Evolutionary conservation across 92 coral and sea anemone genomes (phyloP).

Genomic region (Scolanthus callimorphus): DNA sequence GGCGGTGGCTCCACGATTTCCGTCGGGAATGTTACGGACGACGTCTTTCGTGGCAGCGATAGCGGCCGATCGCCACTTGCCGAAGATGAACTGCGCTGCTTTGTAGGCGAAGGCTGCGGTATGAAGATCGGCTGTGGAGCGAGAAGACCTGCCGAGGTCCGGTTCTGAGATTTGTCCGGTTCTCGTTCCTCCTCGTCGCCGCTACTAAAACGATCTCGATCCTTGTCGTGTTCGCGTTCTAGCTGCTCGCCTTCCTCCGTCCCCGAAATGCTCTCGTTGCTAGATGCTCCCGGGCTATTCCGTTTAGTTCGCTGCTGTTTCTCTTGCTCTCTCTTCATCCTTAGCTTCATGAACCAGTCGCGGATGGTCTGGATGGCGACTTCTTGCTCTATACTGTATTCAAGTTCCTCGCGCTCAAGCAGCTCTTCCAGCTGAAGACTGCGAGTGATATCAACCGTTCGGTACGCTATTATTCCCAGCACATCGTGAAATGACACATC

Average conservation of each 20-base stretch:
- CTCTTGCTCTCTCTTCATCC: conserved; percentile 78
- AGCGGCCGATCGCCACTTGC: conserved; percentile 29
- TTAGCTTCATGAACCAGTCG: conserved; percentile 88
- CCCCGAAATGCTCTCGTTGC: conserved; percentile 75
- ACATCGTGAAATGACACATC: conserved; percentile 98
- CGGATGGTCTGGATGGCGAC: conserved; percentile 98
- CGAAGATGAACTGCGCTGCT: conserved; percentile 17
- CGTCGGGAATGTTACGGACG: conserved; percentile 61
- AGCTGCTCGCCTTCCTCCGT: conserved; percentile 51
- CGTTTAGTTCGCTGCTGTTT: conserved; percentile 51
- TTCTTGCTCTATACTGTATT: conserved; percentile 91
- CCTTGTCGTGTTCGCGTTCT: conserved; percentile 28
- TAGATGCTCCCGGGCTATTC: conserved; percentile 78
- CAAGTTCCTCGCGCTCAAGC: conserved; percentile 91
- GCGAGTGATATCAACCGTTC: conserved; percentile 88
- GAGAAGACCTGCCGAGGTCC: conserved; percentile 46
- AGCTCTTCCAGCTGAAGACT: conserved; percentile 92
- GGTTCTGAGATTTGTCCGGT: conserved; percentile 23
- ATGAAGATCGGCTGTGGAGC: conserved; percentile 25
- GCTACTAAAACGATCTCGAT: conserved; percentile 64
- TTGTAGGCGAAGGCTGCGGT: conserved; percentile 37
- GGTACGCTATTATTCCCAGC: conserved; percentile 85
- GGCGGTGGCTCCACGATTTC: conserved; percentile 43
- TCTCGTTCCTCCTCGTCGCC: conserved; percentile 37
- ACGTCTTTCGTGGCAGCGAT: conserved; percentile 24